These are phyloP conservation scores for Ypsolopha scabrella DNA, from an alignment of 2,888 invertebrate species.

Conservation along the genomic window DNA sequence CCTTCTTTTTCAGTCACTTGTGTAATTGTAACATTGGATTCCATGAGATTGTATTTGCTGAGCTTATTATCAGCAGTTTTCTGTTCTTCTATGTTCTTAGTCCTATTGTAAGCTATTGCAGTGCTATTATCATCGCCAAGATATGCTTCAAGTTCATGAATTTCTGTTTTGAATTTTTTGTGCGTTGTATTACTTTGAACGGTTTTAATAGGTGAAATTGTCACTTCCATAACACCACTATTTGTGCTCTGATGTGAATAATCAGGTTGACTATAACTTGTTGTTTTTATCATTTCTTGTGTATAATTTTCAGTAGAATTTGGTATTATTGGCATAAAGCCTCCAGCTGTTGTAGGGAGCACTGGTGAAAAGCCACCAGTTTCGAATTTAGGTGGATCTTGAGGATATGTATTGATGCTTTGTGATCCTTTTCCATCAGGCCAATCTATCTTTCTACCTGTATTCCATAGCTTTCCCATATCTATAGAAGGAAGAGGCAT, in stretches of 20 bases:
- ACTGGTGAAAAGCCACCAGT: conserved; percentile 84
- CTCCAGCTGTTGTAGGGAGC: conserved; percentile 77
- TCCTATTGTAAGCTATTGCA: conserved; percentile 51
- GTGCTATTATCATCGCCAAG: conserved; percentile 50
- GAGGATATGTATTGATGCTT: conserved; percentile 37
- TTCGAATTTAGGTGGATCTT: conserved; percentile 74
- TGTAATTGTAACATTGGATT: conserved; percentile 53
- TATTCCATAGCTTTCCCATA: conserved; percentile 74
- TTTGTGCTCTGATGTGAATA: conserved; percentile 15
- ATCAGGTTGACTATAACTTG: too few relatives aligned
- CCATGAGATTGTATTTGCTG: conserved; percentile 56
- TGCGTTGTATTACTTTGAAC: conserved; percentile 39
- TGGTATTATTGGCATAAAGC: conserved; percentile 76
- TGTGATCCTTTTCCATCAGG: conserved; percentile 41
- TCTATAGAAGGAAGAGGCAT: conserved; percentile 82
- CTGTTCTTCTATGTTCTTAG: conserved; percentile 55
- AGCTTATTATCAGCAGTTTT: conserved; percentile 44
- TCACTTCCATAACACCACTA: not conserved
- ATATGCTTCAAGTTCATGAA: conserved; percentile 55
- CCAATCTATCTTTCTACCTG: conserved; percentile 59
- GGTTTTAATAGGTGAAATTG: conserved; percentile 21
- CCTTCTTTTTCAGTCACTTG: conserved; percentile 58
- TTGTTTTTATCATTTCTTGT: conserved; percentile 20
- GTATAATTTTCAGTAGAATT: conserved; percentile 36
- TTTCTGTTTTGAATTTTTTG: conserved; percentile 52